Evolutionary conservation across 53 echinoderm and acorn worm genomes (phyloP), one percentile per base, ranked within the genome.

Genomic region (Paelopatides confundens): DNA sequence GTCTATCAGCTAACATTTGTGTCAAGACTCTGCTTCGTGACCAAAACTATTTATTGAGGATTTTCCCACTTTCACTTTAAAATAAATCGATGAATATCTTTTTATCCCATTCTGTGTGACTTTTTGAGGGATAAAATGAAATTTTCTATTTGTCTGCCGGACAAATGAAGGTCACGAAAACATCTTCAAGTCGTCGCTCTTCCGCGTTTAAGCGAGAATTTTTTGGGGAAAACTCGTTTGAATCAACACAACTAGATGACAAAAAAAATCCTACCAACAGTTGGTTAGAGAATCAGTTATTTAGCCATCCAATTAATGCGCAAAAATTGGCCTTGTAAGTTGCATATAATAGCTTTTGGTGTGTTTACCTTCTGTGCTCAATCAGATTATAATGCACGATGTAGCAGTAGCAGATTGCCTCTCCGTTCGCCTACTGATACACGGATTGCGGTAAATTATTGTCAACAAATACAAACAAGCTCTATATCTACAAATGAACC

Each of bases 141-240:
- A 74, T 37, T 40, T 74, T 74, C 46, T 74, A 74, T 74, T 74
- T 39, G 74, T 74, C 39, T 39, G 74, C 33, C 74, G 74, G 74
- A 74, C 74, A 74, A 74, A 74, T 74, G 74, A 74, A 74, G 74
- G 74, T 39, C 74, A 74, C 74, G 37, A 74, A 74, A 46, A 74
- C 74, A 74, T 74, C 74, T 39, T 46, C n/a, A 74, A 39, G 27
- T 74, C 74, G 40, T 39, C 40, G 74, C 74, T 74, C 39, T 74
- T 74, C 40, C 39, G 10, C 74, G 74, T 39, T 13, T 35, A 74
- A 74, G 74, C 74, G 74, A 74, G 40, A 58, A 58, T 39, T 74
- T 39, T 39, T 39, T 46, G 38, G 24, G 74, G 43, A 46, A 46
- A 74, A 74, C 40, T 74, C 74, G 74, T 74, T 39, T 39, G 74